Conservation (phyloP, 2,888 invertebrate species). For the Diploptera punctata region DNA sequence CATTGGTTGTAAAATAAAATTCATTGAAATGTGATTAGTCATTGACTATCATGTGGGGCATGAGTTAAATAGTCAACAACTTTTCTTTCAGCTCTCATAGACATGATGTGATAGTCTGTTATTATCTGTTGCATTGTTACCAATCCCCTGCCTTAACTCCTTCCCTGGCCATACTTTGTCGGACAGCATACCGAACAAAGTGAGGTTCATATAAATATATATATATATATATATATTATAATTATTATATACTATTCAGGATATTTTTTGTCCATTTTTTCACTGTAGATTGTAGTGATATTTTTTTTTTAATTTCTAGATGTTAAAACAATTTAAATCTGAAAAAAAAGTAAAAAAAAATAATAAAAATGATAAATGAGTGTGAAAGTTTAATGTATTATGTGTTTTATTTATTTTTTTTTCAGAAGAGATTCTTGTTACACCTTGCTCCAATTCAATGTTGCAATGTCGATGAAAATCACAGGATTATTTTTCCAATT, state of each 20-base stretch:
- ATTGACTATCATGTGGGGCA: too few relatives aligned
- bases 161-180: conserved; percentile 28
- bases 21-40: too few relatives aligned
- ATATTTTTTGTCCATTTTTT: conserved; percentile 42
- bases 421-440: too few relatives aligned
- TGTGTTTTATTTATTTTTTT: background rate
- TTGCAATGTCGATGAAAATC: too few relatives aligned
- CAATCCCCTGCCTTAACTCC: background rate
- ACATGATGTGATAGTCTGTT: too few relatives aligned
- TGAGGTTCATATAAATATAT: conserved; percentile 32
- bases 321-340: conserved; percentile 35
- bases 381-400: conserved; percentile 13
- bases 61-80: too few relatives aligned
- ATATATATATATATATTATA: conserved; percentile 32
- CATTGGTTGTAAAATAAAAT: too few relatives aligned
- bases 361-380: conserved; percentile 23
- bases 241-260: conserved; percentile 38
- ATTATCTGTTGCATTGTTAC: background rate
- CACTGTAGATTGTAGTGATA: conserved; percentile 37
- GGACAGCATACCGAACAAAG: conserved; percentile 40
- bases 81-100: too few relatives aligned
- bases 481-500: too few relatives aligned
- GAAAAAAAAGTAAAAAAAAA: conserved; percentile 21
- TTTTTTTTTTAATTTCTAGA: conserved; percentile 39
- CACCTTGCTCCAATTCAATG: too few relatives aligned